These are phyloP conservation scores for Prorops nasuta DNA, from an alignment of 1,140 invertebrate species.

Conservation along the genomic window DNA sequence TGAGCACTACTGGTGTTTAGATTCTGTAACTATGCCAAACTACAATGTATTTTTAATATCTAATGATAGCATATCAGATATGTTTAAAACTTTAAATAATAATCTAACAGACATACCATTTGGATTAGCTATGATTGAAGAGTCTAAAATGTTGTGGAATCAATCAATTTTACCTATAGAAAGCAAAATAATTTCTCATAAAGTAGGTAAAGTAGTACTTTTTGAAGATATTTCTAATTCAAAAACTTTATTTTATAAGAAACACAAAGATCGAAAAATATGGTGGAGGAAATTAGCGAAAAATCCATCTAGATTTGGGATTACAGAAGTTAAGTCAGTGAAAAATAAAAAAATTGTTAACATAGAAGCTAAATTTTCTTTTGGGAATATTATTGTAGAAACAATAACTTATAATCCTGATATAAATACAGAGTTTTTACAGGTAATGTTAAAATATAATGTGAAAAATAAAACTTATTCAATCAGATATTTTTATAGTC, in stretches of 20 bases:
- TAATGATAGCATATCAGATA: conserved; percentile 35
- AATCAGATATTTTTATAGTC: conserved; percentile 41
- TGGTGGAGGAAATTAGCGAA: conserved; percentile 71
- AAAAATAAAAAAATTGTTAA: conserved; percentile 49
- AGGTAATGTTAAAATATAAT: conserved; percentile 9
- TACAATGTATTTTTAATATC: conserved; percentile 55
- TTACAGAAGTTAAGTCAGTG: conserved; percentile 37
- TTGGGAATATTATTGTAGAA: conserved; percentile 43
- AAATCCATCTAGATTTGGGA: conserved; percentile 39
- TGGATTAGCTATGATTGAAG: conserved; percentile 55
- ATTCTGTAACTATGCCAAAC: conserved; percentile 56
- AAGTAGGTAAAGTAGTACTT: conserved; percentile 36
- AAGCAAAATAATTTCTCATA: conserved; percentile 30
- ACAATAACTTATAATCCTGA: conserved; percentile 38
- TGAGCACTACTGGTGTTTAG: conserved; percentile 60
- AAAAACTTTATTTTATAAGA: conserved; percentile 63
- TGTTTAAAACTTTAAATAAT: conserved; percentile 41
- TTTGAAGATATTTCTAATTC: conserved; percentile 30
- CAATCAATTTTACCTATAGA: conserved; percentile 21
- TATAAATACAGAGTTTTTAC: conserved; percentile 29
- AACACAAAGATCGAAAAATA: conserved; percentile 72
- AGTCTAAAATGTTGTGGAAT: conserved; percentile 39
- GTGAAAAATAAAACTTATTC: not conserved
- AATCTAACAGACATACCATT: conserved; percentile 52
- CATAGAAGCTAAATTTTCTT: conserved; percentile 45